Base-by-base conservation (phyloP, 2,888 invertebrate genomes). In the Isoperla grammatica region DNA sequence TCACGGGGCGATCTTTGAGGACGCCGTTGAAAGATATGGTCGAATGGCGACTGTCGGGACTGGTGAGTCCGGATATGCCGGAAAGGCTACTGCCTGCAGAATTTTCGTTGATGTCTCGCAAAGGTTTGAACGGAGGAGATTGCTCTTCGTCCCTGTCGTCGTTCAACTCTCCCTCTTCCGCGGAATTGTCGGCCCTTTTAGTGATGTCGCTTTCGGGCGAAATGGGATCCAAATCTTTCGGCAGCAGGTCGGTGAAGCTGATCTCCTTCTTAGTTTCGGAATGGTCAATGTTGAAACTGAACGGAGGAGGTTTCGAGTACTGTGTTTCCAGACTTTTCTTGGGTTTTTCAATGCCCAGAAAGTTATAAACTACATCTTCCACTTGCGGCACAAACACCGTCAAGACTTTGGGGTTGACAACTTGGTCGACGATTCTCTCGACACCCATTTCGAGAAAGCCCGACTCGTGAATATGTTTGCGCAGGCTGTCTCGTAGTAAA, bases 381-480 rank as follows among this genome's bases (percentile, higher is more conserved):
- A 96, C 90, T 79, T 90, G 87, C 0, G 95, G 91, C 71, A 90
- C 86, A 72, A 95, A 93, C 11, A 91, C 84, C 2, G 89, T 84
- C 64, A 86, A 84, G 6, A 95, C 89, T 78, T 95, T 95, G 6
- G 77, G 76, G 74, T 94, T 93, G 0, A 96, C 93, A 0, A 95
- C 94, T 79, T 97, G 96, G 72, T 95, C 95, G 0, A 96, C 94
- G 64, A 97, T 94, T 65, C 95, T 83, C 73, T 95, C 94, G 2
- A 96, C 91, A 8, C 96, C 96, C 66, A 86, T 87, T 69, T 93
- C 91, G 65, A 96, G 77, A 74, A 89, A 93, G 46, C 91, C 90
- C 57, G 91, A 90, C 88, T 95, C 93, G 58, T 89, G 82, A 59
- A 96, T 88, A 70, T 93, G 90, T 71, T 90, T 90, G 50, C 95